Conservation (phyloP, 2,888 invertebrate genomes). For the Allacma fusca region DNA sequence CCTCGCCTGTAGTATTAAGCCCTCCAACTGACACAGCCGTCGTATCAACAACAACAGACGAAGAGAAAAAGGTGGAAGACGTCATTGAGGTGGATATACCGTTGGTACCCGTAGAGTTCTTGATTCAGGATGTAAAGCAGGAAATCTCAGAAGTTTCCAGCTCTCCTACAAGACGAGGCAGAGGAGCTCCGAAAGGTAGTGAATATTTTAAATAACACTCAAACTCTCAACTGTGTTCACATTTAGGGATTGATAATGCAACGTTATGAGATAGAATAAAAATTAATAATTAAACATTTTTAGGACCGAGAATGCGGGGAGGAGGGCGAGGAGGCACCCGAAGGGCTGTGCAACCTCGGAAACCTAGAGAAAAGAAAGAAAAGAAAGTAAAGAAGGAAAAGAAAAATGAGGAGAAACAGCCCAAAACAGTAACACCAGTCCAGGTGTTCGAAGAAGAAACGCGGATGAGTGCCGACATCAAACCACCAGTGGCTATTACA, state of each 20-base stretch:
- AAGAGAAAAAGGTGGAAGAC: not conserved
- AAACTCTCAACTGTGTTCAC: too few species aligned
- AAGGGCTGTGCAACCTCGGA: slow-evolving; percentile 36
- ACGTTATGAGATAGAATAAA: too few species aligned
- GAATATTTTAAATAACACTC: too few species aligned
- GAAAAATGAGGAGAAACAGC: slow-evolving; percentile 37
- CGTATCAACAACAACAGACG: not conserved
- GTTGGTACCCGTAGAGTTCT: not conserved
- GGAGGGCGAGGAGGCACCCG: slow-evolving; percentile 31
- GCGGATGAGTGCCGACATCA: slow-evolving; percentile 67
- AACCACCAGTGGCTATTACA: slow-evolving; percentile 24
- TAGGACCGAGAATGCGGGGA: slow-evolving; percentile 23
- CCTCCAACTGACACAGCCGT: not conserved
- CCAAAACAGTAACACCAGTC: slow-evolving; percentile 59
- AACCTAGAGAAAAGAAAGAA: slow-evolving; percentile 36
- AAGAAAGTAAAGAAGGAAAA: slow-evolving; percentile 46
- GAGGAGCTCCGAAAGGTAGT: slow-evolving; percentile 21
- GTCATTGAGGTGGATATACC: slow-evolving; percentile 2
- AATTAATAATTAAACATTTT: too few species aligned
- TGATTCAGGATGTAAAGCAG: not conserved
- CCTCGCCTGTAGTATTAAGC: not conserved
- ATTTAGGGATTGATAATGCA: too few species aligned
- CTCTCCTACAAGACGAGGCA: not conserved
- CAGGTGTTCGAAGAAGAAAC: slow-evolving; percentile 69
- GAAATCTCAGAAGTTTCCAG: not conserved